A percentile compares a stretch with the other conserved stretches of the same genome.
These are phyloP conservation scores for Acanthosepion pharaonis DNA, from an alignment of 2,888 invertebrate genomes.

Conservation along the genomic window DNA sequence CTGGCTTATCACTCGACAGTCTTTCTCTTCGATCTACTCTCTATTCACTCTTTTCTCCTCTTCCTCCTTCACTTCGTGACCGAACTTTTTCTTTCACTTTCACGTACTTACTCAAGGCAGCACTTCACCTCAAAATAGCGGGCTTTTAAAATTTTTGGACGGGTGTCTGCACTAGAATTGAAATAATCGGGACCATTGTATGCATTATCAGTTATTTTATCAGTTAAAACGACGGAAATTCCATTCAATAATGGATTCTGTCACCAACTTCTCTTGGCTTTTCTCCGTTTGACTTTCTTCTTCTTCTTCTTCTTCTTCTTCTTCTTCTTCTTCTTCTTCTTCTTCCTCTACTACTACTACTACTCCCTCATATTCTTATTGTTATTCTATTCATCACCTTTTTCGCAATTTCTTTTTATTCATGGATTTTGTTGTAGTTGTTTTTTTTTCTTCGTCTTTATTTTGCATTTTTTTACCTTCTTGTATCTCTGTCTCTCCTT, in stretches of 20 bases:
- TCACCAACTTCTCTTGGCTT: not conserved
- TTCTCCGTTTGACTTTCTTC: not conserved
- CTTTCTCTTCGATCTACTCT: too few relatives aligned
- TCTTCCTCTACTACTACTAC: not conserved
- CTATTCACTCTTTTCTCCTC: not conserved
- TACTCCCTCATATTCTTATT: not conserved
- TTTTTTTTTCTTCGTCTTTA: too few relatives aligned
- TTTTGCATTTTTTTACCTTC: not conserved
- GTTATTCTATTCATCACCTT: not conserved
- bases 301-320: too few relatives aligned
- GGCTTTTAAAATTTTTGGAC: not conserved
- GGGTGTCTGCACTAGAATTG: not conserved
- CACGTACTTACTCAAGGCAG: not conserved
- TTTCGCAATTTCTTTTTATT: not conserved
- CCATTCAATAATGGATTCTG: not conserved
- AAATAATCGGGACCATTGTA: not conserved
- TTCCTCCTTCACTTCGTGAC: not conserved
- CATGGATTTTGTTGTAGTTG: not conserved
- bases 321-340: not conserved
- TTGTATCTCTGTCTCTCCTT: not conserved
- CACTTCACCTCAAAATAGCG: not conserved
- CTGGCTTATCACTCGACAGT: too few relatives aligned
- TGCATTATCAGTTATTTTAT: not conserved
- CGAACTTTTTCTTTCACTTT: not conserved
- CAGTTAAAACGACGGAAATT: not conserved